A percentile compares a stretch with the other conserved stretches of the same genome.
Evolutionary conservation across 2,113 vertebrate genomes (phyloP).

Genomic region (Pelvicachromis taeniatus): DNA sequence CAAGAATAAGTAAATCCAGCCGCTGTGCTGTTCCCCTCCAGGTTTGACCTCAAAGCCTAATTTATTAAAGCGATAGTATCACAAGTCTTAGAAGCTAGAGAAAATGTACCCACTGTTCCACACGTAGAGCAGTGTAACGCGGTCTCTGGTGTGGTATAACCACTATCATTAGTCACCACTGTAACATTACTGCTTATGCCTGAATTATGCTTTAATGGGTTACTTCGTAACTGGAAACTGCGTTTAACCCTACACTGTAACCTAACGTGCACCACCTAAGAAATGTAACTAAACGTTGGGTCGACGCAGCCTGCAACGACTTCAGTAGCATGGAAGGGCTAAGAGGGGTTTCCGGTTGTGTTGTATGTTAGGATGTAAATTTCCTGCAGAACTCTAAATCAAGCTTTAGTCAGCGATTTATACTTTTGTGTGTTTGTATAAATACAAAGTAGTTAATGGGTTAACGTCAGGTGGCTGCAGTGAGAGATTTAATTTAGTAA

Average conservation of each 20-base stretch:
- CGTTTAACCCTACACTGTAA: not conserved
- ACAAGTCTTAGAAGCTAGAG: not conserved
- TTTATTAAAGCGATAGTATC: not conserved
- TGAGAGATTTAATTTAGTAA: not conserved
- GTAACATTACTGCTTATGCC: not conserved
- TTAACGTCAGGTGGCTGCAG: not conserved
- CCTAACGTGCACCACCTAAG: not conserved
- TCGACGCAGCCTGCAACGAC: not conserved
- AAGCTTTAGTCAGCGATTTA: not conserved
- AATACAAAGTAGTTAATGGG: not conserved
- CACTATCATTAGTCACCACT: not conserved
- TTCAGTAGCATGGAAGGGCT: not conserved
- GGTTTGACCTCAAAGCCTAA: not conserved
- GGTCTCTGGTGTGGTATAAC: not conserved
- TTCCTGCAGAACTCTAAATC: not conserved
- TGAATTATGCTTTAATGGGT: not conserved
- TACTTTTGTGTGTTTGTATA: not conserved
- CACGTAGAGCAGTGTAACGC: not conserved
- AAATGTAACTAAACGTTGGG: not conserved
- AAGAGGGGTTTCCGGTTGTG: not conserved
- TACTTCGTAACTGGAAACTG: not conserved
- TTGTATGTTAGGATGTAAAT: not conserved
- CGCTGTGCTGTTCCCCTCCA: not conserved
- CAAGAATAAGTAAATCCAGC: not conserved
- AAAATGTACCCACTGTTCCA: not conserved